Evolutionary conservation across 2,113 vertebrate species (phyloP).

Genomic region (Isurus oxyrinchus): DNA sequence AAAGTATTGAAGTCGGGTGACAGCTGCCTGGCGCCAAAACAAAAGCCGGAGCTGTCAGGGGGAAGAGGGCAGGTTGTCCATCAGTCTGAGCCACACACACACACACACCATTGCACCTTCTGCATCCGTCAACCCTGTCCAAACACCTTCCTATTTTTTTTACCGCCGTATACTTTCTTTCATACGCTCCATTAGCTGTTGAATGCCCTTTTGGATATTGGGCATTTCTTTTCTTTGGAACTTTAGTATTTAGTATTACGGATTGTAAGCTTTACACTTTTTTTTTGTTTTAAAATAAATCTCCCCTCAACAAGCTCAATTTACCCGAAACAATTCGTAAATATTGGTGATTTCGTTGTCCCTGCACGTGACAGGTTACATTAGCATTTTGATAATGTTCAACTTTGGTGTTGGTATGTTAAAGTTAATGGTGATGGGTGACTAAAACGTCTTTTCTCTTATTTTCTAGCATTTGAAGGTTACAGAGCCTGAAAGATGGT

Average conservation of each 20-base stretch:
- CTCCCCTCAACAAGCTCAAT: not conserved
- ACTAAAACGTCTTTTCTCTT: not conserved
- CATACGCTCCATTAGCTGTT: not conserved
- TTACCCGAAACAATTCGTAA: not conserved
- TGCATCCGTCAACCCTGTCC: not conserved
- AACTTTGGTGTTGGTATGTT: not conserved
- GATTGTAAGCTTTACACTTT: not conserved
- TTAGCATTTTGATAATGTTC: not conserved
- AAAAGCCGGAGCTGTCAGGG: not conserved
- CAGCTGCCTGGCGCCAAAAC: constrained; percentile 4
- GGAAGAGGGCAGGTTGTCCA: not conserved
- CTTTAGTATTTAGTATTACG: not conserved
- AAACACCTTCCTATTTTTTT: not conserved
- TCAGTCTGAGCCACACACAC: not conserved
- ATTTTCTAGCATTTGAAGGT: not conserved
- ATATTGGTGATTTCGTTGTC: not conserved
- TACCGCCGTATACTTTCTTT: not conserved
- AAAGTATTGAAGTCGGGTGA: not conserved
- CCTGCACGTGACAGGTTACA: not conserved
- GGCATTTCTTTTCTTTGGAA: not conserved
- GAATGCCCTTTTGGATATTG: not conserved
- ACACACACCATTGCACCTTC: not conserved
- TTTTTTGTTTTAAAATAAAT: not conserved
- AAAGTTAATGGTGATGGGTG: not conserved
- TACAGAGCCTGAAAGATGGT: not conserved